phyloP scores from a whole-genome alignment of 2,888 invertebrate species.

The Drosophila trichaetosa region DNA sequence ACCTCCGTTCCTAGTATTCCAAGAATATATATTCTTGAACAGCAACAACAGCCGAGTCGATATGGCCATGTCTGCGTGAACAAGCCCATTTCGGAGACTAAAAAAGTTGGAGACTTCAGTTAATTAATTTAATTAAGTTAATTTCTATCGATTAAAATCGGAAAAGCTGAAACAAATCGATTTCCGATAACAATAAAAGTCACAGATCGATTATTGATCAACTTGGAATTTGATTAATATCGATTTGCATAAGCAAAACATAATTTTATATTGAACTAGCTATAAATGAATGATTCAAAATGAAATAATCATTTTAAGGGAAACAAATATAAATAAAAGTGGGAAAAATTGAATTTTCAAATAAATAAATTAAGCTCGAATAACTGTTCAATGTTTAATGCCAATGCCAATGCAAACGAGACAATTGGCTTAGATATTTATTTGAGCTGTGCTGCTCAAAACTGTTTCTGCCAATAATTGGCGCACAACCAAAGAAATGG shows the following conservation, averaged over 20 bases:
- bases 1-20: neutral
- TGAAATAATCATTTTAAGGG: neutral
- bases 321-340: rapidly evolving
- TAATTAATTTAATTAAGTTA: constrained; percentile 49
- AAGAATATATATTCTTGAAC: neutral
- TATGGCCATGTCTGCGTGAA: neutral
- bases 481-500: neutral
- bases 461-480: neutral
- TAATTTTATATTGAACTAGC: neutral
- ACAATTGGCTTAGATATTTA: neutral
- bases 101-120: constrained; percentile 31
- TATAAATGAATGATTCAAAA: neutral
- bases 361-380: neutral
- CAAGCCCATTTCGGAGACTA: neutral
- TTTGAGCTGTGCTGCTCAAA: no score
- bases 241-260: neutral
- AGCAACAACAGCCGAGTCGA: neutral
- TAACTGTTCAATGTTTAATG: neutral
- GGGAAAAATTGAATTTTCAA: neutral
- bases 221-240: neutral
- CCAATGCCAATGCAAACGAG: neutral
- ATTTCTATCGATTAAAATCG: no score
- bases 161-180: neutral
- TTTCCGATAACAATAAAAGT: neutral
- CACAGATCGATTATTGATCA: neutral